phyloP scores from a whole-genome alignment of 30 jellyfish, hydroid and myxozoan species.

The Phacellophora camtschatica region DNA sequence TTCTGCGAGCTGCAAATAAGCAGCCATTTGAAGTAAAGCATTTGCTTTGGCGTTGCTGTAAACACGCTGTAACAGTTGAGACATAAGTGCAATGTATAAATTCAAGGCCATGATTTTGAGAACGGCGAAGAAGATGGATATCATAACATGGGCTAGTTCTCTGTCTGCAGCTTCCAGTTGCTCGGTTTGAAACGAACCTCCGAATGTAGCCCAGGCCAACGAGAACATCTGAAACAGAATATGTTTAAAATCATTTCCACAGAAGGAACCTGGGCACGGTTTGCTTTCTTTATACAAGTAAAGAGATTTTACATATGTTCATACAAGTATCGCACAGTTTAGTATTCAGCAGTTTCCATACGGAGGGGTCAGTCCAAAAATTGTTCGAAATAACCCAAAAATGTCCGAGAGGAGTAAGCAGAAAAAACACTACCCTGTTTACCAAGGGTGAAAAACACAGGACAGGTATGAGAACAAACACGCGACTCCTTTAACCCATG shows the following conservation, averaged over 20 bases:
- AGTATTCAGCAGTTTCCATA: too few relatives aligned
- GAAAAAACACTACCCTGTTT: too few relatives aligned
- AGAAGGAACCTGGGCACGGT: too few relatives aligned
- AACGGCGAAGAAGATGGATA: conserved; percentile 9
- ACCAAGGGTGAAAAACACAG: too few relatives aligned
- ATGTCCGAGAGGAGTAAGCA: too few relatives aligned
- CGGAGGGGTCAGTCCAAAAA: too few relatives aligned
- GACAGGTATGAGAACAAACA: too few relatives aligned
- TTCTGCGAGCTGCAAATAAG: conserved; percentile 30
- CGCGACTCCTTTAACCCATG: too few relatives aligned
- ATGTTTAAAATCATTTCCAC: neutral
- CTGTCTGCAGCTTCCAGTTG: conserved; percentile 20
- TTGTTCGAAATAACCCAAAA: too few relatives aligned
- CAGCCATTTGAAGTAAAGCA: conserved; percentile 63
- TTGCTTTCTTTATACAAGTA: too few relatives aligned
- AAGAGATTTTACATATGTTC: too few relatives aligned
- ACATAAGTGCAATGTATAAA: conserved; percentile 45
- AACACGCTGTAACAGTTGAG: conserved; percentile 22
- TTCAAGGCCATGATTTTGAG: conserved; percentile 39
- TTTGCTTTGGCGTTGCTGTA: conserved; percentile 68
- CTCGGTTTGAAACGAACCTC: conserved; percentile 24
- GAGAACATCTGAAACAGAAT: conserved; percentile 16
- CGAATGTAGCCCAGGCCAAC: conserved; percentile 8
- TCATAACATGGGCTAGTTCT: conserved; percentile 30
- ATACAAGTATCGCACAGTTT: too few relatives aligned